Percentiles rank a stretch among this genome's conserved stretches.
These are phyloP conservation scores for Salvelinus sp. DNA, from an alignment of 2,113 vertebrate genomes.

Conservation along the genomic window DNA sequence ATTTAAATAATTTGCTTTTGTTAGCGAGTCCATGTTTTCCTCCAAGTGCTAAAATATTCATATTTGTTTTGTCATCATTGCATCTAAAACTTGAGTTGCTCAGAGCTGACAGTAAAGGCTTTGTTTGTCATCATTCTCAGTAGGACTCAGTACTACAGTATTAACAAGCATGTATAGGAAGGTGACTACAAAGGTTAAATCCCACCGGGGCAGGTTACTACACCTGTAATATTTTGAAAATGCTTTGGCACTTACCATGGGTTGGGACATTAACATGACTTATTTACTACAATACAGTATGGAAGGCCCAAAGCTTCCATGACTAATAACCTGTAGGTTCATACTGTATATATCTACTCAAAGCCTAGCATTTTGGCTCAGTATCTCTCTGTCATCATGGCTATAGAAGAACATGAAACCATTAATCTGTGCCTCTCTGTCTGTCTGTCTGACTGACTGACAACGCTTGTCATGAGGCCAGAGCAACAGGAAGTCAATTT, in stretches of 20 bases:
- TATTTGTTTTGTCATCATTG: slow-evolving; percentile 11
- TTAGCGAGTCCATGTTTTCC: neutral
- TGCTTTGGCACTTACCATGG: neutral
- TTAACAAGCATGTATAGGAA: neutral
- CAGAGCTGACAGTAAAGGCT: neutral
- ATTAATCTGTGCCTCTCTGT: neutral
- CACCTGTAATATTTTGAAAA: neutral
- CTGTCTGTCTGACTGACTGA: neutral
- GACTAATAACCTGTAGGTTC: no score
- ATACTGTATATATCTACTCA: neutral
- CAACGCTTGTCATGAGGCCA: neutral
- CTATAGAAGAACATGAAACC: neutral
- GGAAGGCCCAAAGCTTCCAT: neutral
- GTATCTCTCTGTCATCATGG: no score
- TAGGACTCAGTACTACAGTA: neutral
- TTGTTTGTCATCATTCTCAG: neutral
- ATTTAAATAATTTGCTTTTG: neutral
- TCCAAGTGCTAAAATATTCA: slow-evolving; percentile 22
- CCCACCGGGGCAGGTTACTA: neutral
- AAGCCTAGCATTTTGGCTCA: no score
- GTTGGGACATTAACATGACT: neutral
- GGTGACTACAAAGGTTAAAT: neutral
- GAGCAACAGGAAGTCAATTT: slow-evolving; percentile 7
- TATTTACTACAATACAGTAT: neutral
- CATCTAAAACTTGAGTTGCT: neutral